Evolutionary conservation across 2,797 vertebrate genomes (phyloP), one percentile per base, ranked within the genome.

Genomic region (Pteronotus mesoamericanus): DNA sequence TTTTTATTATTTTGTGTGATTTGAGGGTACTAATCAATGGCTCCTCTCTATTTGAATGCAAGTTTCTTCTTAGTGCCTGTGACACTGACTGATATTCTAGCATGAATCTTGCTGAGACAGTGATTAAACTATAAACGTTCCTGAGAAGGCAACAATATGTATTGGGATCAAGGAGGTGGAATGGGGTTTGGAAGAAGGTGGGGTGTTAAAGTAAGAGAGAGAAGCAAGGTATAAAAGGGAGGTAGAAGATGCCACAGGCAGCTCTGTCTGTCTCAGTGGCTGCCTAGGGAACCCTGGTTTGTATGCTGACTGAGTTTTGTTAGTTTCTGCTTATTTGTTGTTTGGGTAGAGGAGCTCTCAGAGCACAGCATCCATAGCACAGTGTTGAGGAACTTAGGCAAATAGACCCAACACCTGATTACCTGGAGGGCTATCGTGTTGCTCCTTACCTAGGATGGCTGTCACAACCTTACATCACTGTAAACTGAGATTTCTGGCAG

Each of bases 401-500:
- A 85, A 68, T n/a, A 74, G 83, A 57, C 3, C 29, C 5, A 2
- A 77, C 3, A 26, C 66, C 44, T 21, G 42, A 72, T 15, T 29
- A 21, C 48, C 57, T 8, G 66, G 21, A 29, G 16, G 16, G n/a
- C 44, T 51, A 79, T 71, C 89, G 61, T 88, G 44, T 80, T 57
- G 80, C 2, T 55, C 12, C 22, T 48, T 85, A 46, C 71, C 64
- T 9, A 97, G 96, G 77, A 46, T 9, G 51, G 2, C 84, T 98
- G 59, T 91, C 55, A 1, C 57, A 96, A 68, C 95, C 93, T 19
- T 77, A 3, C 0, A 32, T 97, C 90, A 59, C 89, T 8, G 93
- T 96, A 95, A 92, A 34, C 61, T 15, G 57, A 71, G 79, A 71
- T 83, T 39, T 74, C 89, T 3, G 72, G 22, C 39, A 71, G 92